A percentile compares a stretch with the other conserved stretches of the same genome.
Evolutionary conservation across 2,113 vertebrate genomes (phyloP).

Genomic region (Alces alces): DNA sequence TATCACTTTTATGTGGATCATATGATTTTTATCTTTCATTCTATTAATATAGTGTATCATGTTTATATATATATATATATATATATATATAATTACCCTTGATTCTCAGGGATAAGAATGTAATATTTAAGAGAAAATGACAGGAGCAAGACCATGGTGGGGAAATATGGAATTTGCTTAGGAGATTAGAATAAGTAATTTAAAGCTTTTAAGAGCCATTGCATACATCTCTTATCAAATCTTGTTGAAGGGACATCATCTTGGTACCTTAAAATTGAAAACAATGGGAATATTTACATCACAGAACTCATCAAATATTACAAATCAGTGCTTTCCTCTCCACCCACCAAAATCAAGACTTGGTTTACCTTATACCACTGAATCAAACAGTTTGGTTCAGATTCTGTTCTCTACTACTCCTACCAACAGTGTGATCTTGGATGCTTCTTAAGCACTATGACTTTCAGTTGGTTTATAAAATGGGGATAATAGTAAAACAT

Average conservation of each 20-base stretch:
- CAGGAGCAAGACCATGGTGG: neutral
- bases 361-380: neutral
- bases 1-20: neutral
- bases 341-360: neutral
- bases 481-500: neutral
- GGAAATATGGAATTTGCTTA: neutral
- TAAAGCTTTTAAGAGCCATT: neutral
- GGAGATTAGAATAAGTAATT: neutral
- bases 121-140: neutral
- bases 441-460: neutral
- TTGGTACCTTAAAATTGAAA: neutral
- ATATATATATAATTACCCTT: neutral
- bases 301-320: neutral
- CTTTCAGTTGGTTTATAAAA: neutral
- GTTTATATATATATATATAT: neutral
- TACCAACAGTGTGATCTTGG: neutral
- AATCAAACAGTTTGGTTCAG: neutral
- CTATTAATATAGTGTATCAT: neutral
- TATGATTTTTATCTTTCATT: neutral
- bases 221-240: neutral
- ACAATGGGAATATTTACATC: neutral
- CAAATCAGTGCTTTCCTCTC: neutral
- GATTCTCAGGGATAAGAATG: neutral
- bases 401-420: neutral
- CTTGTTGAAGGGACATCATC: neutral